A percentile compares a stretch with the other conserved stretches of the same genome.
phyloP scores from a whole-genome alignment of 2,113 vertebrate genomes.

The Lampris megalopsis region DNA sequence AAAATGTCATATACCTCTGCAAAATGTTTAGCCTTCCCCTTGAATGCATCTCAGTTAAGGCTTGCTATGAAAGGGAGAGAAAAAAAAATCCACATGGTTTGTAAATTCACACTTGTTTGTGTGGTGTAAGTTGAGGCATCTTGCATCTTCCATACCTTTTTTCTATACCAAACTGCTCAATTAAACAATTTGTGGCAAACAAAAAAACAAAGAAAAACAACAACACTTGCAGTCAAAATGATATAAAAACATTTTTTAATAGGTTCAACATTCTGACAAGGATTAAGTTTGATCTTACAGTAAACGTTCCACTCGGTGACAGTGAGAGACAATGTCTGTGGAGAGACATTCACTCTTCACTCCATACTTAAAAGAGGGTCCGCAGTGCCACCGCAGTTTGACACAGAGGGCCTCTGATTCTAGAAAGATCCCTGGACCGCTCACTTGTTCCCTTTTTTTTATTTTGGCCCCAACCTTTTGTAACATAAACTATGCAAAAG shows the following conservation, averaged over 20 bases:
- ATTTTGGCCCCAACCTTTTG: slow-evolving; percentile 55
- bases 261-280: slow-evolving; percentile 77
- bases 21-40: slow-evolving; percentile 42
- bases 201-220: slow-evolving; percentile 7
- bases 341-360: slow-evolving; percentile 58
- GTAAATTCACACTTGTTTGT: not conserved
- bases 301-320: slow-evolving; percentile 68
- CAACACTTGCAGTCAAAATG: slow-evolving; percentile 40
- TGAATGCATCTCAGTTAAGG: not conserved
- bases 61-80: slow-evolving; percentile 1
- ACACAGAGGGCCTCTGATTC: slow-evolving; percentile 52
- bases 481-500: slow-evolving; percentile 40
- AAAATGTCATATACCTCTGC: slow-evolving; percentile 31
- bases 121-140: not conserved
- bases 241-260: slow-evolving; percentile 76
- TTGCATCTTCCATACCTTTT: not conserved
- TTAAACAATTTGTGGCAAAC: too few species aligned
- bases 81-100: slow-evolving; percentile 4
- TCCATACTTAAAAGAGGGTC: slow-evolving; percentile 39
- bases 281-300: slow-evolving; percentile 55
- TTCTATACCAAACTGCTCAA: too few species aligned
- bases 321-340: slow-evolving; percentile 43
- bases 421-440: slow-evolving; percentile 28
- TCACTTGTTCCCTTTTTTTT: slow-evolving; percentile 50
- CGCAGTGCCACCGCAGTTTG: slow-evolving; percentile 58